These are phyloP conservation scores for Galeopterus variegatus DNA, from an alignment of 2,113 vertebrate genomes.

Conservation along the genomic window DNA sequence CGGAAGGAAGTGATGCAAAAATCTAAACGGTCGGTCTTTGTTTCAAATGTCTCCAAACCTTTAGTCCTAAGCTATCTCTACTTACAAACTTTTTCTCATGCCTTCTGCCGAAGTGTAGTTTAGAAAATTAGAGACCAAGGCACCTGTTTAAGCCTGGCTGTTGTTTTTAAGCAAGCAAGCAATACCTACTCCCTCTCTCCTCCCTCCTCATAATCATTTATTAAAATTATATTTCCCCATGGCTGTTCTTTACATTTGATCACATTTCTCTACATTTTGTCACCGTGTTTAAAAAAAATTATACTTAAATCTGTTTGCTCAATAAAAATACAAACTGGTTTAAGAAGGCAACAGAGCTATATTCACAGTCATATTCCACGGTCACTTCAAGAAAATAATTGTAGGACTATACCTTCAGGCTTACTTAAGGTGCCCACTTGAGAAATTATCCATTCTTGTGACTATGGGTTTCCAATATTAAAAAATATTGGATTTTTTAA, in stretches of 20 bases:
- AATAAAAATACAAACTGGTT: conserved; percentile 24
- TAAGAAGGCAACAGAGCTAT: conserved; percentile 13
- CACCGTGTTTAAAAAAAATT: not conserved
- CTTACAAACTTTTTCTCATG: not conserved
- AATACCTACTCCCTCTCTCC: not conserved
- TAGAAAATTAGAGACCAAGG: conserved; percentile 14
- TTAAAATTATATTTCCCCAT: conserved; percentile 53
- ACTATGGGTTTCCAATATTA: conserved; percentile 46
- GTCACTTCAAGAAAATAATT: conserved; percentile 46
- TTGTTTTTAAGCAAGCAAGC: conserved; percentile 2
- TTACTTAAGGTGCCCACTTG: not conserved
- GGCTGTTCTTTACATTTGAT: not conserved
- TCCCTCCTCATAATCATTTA: not conserved
- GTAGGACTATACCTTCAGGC: not conserved
- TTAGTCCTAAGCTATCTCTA: not conserved
- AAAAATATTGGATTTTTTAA: conserved; percentile 47
- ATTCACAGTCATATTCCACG: not conserved
- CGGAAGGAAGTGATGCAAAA: conserved; percentile 87
- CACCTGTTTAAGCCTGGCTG: conserved; percentile 5
- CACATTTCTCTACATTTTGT: not conserved
- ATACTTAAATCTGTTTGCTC: not conserved
- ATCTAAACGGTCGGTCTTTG: conserved; percentile 79
- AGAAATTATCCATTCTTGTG: not conserved
- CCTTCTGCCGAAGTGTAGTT: not conserved
- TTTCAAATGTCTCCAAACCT: conserved; percentile 74